These are phyloP conservation scores for Merluccius polli DNA, from an alignment of 2,797 vertebrate genomes.

Conservation along the genomic window DNA sequence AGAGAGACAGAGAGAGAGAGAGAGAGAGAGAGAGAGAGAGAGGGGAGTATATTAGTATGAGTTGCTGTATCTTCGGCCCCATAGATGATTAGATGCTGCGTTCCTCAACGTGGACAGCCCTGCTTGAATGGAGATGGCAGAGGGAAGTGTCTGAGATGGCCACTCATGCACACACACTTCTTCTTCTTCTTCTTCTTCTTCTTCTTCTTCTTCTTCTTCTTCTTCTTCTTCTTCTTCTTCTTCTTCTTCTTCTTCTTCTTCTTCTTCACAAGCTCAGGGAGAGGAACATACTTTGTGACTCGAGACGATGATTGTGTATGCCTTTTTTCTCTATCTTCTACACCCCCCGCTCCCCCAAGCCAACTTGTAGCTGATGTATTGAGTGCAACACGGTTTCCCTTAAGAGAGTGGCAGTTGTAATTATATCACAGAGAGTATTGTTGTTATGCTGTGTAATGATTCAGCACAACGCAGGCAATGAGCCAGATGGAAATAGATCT, in stretches of 20 bases:
- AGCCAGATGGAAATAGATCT: constrained; percentile 26
- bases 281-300: neutral
- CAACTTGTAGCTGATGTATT: neutral
- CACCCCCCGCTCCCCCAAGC: neutral
- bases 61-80: constrained; percentile 26
- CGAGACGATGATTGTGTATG: neutral
- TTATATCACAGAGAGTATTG: constrained; percentile 24
- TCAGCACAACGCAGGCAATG: neutral
- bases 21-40: neutral
- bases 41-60: constrained; percentile 35
- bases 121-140: constrained; percentile 8
- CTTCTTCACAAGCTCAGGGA: neutral
- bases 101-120: constrained; percentile 19
- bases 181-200: no score
- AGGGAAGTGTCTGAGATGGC: neutral
- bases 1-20: neutral
- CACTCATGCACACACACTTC: neutral
- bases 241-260: neutral
- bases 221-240: neutral
- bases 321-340: neutral
- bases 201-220: neutral
- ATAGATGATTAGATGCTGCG: constrained; percentile 17
- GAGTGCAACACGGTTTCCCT: constrained; percentile 37
- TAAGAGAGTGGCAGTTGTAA: constrained; percentile 65
- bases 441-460: neutral